These are phyloP conservation scores for Brachionus asplanchnoidis DNA, from an alignment of 1,140 invertebrate species.

Conservation along the genomic window DNA sequence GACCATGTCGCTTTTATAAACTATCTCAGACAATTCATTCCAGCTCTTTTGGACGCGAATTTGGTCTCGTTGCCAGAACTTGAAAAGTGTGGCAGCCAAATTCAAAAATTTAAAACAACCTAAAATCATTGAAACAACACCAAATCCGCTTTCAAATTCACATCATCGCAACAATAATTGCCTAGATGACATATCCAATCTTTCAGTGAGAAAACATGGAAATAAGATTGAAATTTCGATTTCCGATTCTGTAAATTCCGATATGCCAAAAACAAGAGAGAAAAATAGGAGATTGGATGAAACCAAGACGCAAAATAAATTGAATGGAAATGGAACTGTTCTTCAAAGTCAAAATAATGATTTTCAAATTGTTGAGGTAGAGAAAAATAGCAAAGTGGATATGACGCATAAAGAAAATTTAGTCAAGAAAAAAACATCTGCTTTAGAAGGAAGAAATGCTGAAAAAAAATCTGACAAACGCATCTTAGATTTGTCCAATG, in stretches of 20 bases:
- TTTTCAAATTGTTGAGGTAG: background rate
- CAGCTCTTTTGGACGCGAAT: background rate
- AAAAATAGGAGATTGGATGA: background rate
- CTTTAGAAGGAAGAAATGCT: background rate
- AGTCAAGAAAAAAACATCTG: background rate
- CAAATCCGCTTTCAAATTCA: background rate
- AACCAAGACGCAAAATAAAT: background rate
- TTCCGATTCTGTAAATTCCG: background rate
- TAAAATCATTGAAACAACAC: background rate
- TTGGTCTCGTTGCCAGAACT: background rate
- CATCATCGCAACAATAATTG: background rate
- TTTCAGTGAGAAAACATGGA: background rate
- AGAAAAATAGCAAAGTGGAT: background rate
- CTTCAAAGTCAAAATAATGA: too few relatives aligned
- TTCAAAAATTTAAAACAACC: background rate
- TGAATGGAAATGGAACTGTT: background rate
- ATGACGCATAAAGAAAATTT: background rate
- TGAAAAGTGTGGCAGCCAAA: background rate
- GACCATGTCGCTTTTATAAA: slow-evolving; percentile 21
- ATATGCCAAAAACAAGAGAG: background rate
- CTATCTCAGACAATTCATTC: slow-evolving; percentile 36
- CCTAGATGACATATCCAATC: background rate
- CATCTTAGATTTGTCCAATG: background rate
- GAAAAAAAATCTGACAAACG: background rate
- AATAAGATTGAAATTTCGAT: background rate